These are phyloP conservation scores for Leucopsar rothschildi DNA, from an alignment of 2,113 vertebrate species.

Conservation along the genomic window DNA sequence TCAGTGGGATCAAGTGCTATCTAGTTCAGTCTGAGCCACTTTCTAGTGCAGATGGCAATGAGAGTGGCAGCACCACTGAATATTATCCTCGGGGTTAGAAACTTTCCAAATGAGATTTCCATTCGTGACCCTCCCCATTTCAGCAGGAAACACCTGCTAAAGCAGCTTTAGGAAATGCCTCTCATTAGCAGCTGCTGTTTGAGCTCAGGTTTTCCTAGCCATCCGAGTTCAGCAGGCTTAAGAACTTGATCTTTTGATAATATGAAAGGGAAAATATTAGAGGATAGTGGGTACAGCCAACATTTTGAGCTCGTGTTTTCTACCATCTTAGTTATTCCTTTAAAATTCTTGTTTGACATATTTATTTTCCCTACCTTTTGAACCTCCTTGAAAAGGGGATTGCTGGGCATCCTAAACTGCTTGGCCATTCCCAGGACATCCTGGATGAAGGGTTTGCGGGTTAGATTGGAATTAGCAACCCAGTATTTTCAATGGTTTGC, in stretches of 20 bases:
- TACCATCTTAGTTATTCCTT: background rate
- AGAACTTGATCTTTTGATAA: slow-evolving; percentile 16
- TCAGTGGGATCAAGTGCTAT: slow-evolving; percentile 58
- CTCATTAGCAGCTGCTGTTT: slow-evolving; percentile 48
- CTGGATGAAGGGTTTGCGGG: background rate
- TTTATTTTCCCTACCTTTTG: background rate
- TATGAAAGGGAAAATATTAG: slow-evolving; percentile 3
- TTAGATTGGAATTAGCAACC: background rate
- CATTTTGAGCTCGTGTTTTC: background rate
- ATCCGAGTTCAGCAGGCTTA: slow-evolving; percentile 11
- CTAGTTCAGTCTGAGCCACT: slow-evolving; percentile 51
- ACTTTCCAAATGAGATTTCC: slow-evolving; percentile 72
- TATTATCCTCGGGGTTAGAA: slow-evolving; percentile 63
- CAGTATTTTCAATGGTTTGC: background rate
- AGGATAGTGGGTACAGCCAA: background rate
- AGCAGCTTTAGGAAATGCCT: slow-evolving; percentile 56
- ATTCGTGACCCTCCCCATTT: slow-evolving; percentile 49
- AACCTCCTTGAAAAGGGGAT: background rate
- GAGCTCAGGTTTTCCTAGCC: slow-evolving; percentile 39
- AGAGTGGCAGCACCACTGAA: slow-evolving; percentile 53
- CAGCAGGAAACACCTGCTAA: slow-evolving; percentile 66
- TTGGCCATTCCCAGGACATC: background rate
- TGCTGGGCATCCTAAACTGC: background rate
- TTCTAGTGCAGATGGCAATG: slow-evolving; percentile 68
- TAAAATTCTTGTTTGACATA: background rate